Conservation (phyloP, 2,888 invertebrate genomes). For the Lagria hirta region DNA sequence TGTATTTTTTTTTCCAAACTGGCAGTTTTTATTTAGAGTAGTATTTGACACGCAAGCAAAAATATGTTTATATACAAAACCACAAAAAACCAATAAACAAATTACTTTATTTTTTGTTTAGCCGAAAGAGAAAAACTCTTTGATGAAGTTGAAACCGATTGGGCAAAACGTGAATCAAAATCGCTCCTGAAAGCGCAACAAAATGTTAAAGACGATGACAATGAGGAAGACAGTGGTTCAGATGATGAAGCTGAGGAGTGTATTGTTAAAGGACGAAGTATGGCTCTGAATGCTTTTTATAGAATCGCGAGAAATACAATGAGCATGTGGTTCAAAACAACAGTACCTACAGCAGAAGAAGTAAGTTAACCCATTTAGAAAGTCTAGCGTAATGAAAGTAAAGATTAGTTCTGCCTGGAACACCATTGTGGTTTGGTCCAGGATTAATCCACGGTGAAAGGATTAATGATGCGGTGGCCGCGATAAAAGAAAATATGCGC, state of each 20-base stretch:
- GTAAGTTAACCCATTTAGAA: constrained; percentile 45
- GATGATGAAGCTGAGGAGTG: constrained; percentile 72
- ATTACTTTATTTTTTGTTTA: too few relatives aligned
- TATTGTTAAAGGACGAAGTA: constrained; percentile 76
- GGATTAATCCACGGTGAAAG: too few relatives aligned
- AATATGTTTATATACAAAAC: too few relatives aligned
- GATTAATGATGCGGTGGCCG: too few relatives aligned
- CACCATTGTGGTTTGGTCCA: too few relatives aligned
- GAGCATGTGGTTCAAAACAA: constrained; percentile 76
- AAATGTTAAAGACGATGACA: constrained; percentile 46
- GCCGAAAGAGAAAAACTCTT: constrained; percentile 75
- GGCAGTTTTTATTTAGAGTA: not conserved
- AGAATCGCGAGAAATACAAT: constrained; percentile 80
- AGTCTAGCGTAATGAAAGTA: too few relatives aligned
- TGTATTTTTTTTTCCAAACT: not conserved
- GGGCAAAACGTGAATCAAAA: constrained; percentile 67
- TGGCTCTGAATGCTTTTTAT: constrained; percentile 78
- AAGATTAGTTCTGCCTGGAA: too few relatives aligned
- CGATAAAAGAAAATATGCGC: too few relatives aligned
- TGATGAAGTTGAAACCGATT: constrained; percentile 72
- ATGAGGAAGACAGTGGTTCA: constrained; percentile 51
- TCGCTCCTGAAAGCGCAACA: constrained; percentile 40
- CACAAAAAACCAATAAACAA: too few relatives aligned
- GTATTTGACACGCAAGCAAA: too few relatives aligned
- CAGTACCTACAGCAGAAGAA: constrained; percentile 66